Evolutionary conservation across 2,113 vertebrate species (phyloP), one percentile per base, ranked within the genome.

Genomic region (Gavia stellata): DNA sequence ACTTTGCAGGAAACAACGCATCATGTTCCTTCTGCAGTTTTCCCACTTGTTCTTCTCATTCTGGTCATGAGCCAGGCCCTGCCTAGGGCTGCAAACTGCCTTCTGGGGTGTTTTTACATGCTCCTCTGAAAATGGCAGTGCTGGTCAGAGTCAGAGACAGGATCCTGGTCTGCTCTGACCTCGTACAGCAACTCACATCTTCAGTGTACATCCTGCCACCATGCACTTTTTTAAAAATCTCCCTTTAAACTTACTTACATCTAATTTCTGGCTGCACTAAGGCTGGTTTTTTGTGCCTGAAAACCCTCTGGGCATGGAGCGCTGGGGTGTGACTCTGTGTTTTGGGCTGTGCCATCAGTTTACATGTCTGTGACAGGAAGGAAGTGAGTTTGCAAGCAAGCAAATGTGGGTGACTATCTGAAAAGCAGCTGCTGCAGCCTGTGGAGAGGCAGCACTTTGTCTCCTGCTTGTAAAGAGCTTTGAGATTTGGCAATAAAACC

Each of bases 401-500:
- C 61, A 62, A 78, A 84, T 49, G 66, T 44, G 40, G 90, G 88
- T 68, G 94, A 45, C 19, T 61, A 28, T 94, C 81, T 74, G 89
- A 88, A 92, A 90, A 95, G 95, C 77, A 92, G 81, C 89, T 90
- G 85, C 94, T 83, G 78, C 75, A 92, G 75, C 91, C 62, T 2
- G 2, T 91, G 49, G 81, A 96, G 93, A 92, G 90, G 87, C 68
- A 61, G 81, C 93, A 68, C 84, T 88, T 94, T 81, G 83, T 94
- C 96, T 97, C 87, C 94, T 93, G 96, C 96, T 96, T 97, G 91
- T 95, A 94, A 97, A 97, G 94, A 96, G 58, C 93, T 96, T 97
- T 91, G 86, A 97, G 82, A 92, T 94, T 96, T 97, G 96, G 96
- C 96, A 98, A 98, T 98, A 98, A 98, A 98, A 44, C 47, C 58